Evolutionary conservation across 1,140 invertebrate species (phyloP), one percentile per base, ranked within the genome.

Genomic region (Drosophila yakuba): DNA sequence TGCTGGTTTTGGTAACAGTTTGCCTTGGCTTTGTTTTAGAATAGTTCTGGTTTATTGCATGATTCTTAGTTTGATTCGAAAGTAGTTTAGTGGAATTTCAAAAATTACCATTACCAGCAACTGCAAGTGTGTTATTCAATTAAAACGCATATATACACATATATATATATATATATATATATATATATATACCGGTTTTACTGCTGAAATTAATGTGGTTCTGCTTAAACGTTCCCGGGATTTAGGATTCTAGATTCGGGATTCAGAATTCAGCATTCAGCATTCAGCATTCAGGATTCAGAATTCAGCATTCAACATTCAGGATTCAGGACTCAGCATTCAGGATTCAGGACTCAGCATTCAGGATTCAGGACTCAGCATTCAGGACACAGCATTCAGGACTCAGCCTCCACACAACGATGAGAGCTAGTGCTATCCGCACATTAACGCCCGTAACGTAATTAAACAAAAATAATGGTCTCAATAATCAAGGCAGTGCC

Each of bases 391-490:
- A 1, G 3, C 2, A 12, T 2, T 8, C 14, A 10, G 35, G 5
- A 38, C 4, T 14, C 7, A 4, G 56, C 45, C n/a, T 39, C 20
- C 38, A n/a, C 32, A 25, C 28, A 48, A 50, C 63, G 63, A 48
- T 48, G 47, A 38, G 51, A 14, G 48, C 52, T 78, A 66, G 56
- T 81, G 74, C 73, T 68, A 44, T 81, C 74, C 59, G 73, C 81
- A 80, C 81, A 85, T 83, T 88, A 88, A 89, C 80, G 85, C 74
- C 83, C 84, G 84, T 88, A 88, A 88, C 84, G 84, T 89, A 88
- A 88, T 88, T 88, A 88, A 88, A 89, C 84, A 89, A 89, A 88
- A 88, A 88, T 88, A 88, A 88, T 88, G 84, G 84, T 83, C 84
- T 88, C 84, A 88, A 88, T 88, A 88, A 89, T 88, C 84, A 84